These are phyloP conservation scores for Beroe forskalii DNA, from an alignment of 37 sponge, comb jelly and placozoan species.

Conservation along the genomic window DNA sequence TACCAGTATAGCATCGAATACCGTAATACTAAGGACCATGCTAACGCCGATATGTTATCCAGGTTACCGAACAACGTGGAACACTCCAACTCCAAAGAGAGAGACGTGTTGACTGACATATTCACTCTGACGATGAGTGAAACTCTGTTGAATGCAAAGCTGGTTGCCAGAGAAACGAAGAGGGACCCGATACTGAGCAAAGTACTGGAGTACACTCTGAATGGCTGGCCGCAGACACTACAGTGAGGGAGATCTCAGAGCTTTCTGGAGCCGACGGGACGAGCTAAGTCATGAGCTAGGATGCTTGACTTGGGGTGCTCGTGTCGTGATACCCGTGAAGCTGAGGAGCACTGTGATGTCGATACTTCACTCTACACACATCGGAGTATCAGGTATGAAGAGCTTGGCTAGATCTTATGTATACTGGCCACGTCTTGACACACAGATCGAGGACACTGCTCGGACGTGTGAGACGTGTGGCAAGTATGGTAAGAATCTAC, in stretches of 20 bases:
- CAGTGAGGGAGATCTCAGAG: not conserved
- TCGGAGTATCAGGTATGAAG: not conserved
- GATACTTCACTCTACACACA: not conserved
- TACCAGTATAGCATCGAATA: no score
- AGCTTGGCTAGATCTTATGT: not conserved
- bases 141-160: not conserved
- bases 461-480: not conserved
- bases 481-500: not conserved
- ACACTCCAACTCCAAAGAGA: not conserved
- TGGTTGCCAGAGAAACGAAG: no score
- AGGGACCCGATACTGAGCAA: constrained; percentile 67
- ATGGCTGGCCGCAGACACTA: no score
- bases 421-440: not conserved
- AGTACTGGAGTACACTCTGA: constrained; percentile 63
- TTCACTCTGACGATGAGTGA: constrained; percentile 20
- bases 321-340: constrained; percentile 19
- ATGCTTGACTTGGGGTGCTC: constrained; percentile 14
- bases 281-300: not conserved
- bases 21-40: no score
- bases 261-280: constrained; percentile 7
- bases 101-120: not conserved
- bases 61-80: constrained; percentile 61
- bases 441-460: not conserved
- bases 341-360: not conserved
- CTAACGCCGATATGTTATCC: no score